These are phyloP conservation scores for Typhlomys cinereus DNA, from an alignment of 2,113 vertebrate species.

Conservation along the genomic window DNA sequence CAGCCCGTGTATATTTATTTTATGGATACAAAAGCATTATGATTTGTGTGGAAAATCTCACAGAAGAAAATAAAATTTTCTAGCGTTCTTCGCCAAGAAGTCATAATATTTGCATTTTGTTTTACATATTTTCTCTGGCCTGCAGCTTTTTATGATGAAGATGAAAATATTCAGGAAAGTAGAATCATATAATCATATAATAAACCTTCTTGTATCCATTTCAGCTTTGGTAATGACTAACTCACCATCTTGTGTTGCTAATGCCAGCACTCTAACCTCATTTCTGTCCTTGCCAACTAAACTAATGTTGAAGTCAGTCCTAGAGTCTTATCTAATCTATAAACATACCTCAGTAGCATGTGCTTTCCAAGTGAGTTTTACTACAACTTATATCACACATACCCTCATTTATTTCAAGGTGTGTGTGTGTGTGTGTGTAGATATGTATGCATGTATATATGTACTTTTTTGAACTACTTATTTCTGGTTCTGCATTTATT, in stretches of 20 bases:
- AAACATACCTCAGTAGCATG: not conserved
- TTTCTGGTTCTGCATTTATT: slow-evolving; percentile 26
- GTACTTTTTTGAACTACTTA: not conserved
- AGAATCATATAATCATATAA: not conserved
- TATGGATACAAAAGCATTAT: not conserved
- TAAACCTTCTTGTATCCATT: not conserved
- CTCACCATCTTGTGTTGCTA: not conserved
- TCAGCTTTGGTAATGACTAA: not conserved
- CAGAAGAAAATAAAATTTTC: slow-evolving; percentile 45
- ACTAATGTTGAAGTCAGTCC: slow-evolving; percentile 38
- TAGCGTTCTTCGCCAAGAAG: not conserved
- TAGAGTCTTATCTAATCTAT: slow-evolving; percentile 12
- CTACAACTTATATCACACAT: not conserved
- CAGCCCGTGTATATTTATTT: not conserved
- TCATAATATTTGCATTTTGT: slow-evolving; percentile 1
- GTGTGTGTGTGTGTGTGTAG: not conserved
- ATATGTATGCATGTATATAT: no score
- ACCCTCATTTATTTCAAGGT: not conserved
- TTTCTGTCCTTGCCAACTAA: not conserved
- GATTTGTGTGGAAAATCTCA: slow-evolving; percentile 24
- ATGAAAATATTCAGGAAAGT: slow-evolving; percentile 45
- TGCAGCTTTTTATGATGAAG: slow-evolving; percentile 17
- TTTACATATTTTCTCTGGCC: not conserved
- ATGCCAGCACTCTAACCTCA: not conserved
- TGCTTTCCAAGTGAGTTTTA: slow-evolving; percentile 21